Evolutionary conservation across 1,140 invertebrate genomes (phyloP).

Genomic region (Ooceraea biroi): DNA sequence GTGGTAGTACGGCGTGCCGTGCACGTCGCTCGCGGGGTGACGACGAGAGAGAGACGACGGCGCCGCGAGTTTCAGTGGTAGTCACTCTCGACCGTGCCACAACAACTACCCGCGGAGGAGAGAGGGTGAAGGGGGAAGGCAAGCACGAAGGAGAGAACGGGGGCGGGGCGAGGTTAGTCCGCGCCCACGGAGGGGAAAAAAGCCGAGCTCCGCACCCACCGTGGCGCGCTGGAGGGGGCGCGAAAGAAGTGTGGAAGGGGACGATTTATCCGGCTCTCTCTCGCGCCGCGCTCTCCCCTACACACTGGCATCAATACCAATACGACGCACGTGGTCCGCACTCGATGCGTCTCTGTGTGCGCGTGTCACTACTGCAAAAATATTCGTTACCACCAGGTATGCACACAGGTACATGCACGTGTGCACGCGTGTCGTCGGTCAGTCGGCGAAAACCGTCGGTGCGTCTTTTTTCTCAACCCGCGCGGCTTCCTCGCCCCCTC

Average conservation of each 20-base stretch:
- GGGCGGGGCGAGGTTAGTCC: conserved; percentile 85
- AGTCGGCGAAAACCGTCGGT: conserved; percentile 72
- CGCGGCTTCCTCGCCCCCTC: conserved; percentile 42
- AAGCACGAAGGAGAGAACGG: conserved; percentile 75
- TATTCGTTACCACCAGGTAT: conserved; percentile 46
- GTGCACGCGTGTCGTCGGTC: conserved; percentile 57
- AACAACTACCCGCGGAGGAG: conserved; percentile 4
- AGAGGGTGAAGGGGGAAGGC: conserved; percentile 36
- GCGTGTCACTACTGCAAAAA: conserved; percentile 24
- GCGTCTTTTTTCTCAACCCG: conserved; percentile 56
- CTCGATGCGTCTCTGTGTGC: conserved; percentile 27
- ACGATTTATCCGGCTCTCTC: conserved; percentile 75
- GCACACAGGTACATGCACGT: conserved; percentile 34
- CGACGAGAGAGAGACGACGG: conserved; percentile 67
- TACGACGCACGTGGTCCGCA: conserved; percentile 61
- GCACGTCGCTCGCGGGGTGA: conserved; percentile 71
- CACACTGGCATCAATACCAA: conserved; percentile 3
- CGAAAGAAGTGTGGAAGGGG: conserved; percentile 81
- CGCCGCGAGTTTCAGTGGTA: conserved; percentile 64
- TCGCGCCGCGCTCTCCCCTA: conserved; percentile 19
- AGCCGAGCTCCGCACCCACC: conserved; percentile 80
- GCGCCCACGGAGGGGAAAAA: conserved; percentile 87
- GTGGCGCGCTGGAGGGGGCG: conserved; percentile 73
- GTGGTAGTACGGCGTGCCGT: conserved; percentile 74
- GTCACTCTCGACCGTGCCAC: conserved; percentile 58